These are phyloP conservation scores for Epizoanthus ramosus DNA, from an alignment of 92 coral and sea anemone genomes.

Conservation along the genomic window DNA sequence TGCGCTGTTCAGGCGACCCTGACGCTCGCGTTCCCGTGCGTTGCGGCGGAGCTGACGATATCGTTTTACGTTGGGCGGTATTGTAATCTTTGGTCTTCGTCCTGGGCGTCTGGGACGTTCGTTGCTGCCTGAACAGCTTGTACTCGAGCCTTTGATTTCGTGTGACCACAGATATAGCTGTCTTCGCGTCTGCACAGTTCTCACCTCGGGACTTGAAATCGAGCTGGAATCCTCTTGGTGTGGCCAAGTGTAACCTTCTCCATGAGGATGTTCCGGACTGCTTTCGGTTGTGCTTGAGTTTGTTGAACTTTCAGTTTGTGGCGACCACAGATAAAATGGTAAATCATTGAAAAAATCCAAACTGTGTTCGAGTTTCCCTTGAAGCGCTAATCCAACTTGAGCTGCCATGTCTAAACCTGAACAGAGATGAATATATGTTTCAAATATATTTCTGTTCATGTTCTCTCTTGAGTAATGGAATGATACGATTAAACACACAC, in stretches of 20 bases:
- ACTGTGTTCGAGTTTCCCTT: constrained; percentile 22
- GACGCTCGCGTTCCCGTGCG: constrained; percentile 97
- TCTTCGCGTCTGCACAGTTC: not conserved
- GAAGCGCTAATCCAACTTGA: constrained; percentile 38
- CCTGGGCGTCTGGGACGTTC: constrained; percentile 63
- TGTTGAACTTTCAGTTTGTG: constrained; percentile 9
- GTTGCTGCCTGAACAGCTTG: constrained; percentile 1
- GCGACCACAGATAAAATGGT: constrained; percentile 32
- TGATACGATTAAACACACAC: not conserved
- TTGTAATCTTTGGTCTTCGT: constrained; percentile 69
- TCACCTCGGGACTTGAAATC: constrained; percentile 8
- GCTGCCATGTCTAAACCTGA: constrained; percentile 23
- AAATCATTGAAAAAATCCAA: constrained; percentile 33
- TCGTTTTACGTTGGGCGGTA: constrained; percentile 86
- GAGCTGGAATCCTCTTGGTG: not conserved
- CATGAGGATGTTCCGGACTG: constrained; percentile 3
- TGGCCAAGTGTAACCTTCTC: not conserved
- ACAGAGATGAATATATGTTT: not conserved
- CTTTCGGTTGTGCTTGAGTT: constrained; percentile 18
- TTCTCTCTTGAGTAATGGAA: not conserved
- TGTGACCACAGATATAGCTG: constrained; percentile 6
- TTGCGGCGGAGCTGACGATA: constrained; percentile 96
- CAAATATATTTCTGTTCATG: not conserved
- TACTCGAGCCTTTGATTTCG: constrained; percentile 12
- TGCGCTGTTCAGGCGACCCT: constrained; percentile 93